Conservation (phyloP, 1,140 invertebrate genomes). For the Orchestia grillus region DNA sequence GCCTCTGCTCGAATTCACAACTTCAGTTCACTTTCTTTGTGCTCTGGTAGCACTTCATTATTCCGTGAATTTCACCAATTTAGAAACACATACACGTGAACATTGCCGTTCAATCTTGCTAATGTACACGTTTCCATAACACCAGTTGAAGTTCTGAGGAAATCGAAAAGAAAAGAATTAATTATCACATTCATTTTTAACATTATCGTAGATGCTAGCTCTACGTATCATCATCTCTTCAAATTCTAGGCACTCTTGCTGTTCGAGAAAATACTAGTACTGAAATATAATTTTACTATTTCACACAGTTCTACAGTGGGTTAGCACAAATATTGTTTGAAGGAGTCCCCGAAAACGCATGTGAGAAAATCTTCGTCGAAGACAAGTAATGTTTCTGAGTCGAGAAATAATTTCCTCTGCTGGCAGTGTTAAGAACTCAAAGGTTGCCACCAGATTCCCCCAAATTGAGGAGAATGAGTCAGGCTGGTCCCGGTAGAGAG, state of each 20-base stretch:
- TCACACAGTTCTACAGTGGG: neutral
- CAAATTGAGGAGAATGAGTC: too few relatives aligned
- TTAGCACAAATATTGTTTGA: neutral
- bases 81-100: neutral
- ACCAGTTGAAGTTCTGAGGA: neutral
- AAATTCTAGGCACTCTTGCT: neutral
- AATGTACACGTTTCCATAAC: neutral
- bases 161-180: neutral
- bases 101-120: neutral
- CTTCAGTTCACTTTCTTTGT: neutral
- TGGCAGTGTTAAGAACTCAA: too few relatives aligned
- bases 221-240: neutral
- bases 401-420: too few relatives aligned
- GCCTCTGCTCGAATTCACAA: neutral
- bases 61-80: neutral
- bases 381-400: too few relatives aligned
- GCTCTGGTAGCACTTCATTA: neutral
- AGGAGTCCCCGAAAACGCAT: neutral
- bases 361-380: too few relatives aligned
- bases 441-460: too few relatives aligned
- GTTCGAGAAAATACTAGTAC: neutral
- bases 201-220: neutral
- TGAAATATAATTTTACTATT: neutral
- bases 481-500: too few relatives aligned
- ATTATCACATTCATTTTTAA: neutral